These are phyloP conservation scores for Psittacula echo DNA, from an alignment of 2,797 vertebrate species.

Conservation along the genomic window DNA sequence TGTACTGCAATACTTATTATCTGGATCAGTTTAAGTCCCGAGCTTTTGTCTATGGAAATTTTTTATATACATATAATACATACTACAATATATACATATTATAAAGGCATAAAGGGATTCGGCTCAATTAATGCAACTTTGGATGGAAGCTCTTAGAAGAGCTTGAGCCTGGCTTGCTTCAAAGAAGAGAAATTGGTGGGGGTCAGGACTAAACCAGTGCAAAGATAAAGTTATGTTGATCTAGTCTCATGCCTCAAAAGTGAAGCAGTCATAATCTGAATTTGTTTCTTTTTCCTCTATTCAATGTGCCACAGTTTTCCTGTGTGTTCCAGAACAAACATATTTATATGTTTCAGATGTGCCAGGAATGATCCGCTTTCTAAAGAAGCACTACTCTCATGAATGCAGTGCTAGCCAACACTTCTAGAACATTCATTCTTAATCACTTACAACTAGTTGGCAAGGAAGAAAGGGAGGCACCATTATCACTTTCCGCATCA, in stretches of 20 bases:
- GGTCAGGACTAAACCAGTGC: neutral
- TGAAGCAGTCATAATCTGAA: neutral
- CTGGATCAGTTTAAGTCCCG: neutral
- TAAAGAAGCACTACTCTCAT: neutral
- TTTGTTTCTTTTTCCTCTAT: neutral
- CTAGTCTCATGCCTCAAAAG: neutral
- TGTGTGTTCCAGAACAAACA: neutral
- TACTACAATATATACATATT: neutral
- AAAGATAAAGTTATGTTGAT: neutral
- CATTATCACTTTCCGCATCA: neutral
- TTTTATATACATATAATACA: neutral
- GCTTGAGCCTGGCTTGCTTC: neutral
- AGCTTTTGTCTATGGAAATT: neutral
- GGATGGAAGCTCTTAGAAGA: neutral
- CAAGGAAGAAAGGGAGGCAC: neutral
- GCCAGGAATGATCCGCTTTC: neutral
- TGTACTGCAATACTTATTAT: neutral
- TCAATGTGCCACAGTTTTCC: neutral
- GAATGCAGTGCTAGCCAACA: neutral
- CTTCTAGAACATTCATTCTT: neutral
- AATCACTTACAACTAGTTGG: neutral
- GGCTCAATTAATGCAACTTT: neutral
- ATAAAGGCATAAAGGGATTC: neutral
- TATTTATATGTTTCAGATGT: neutral
- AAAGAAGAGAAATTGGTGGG: neutral